phyloP scores from a whole-genome alignment of 1,140 invertebrate genomes.

The Calycopis cecrops region DNA sequence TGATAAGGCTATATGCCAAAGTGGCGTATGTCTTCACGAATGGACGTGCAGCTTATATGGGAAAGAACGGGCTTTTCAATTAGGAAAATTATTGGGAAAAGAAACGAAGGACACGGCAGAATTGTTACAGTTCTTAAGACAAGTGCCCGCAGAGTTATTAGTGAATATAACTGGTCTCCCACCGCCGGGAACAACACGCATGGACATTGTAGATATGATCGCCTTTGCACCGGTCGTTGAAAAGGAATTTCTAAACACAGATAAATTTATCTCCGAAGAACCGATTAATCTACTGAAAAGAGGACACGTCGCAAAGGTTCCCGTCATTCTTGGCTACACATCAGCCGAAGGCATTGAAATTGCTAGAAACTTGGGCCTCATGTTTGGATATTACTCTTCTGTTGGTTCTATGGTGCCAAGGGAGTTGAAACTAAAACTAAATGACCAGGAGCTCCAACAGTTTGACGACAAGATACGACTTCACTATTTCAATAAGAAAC shows the following conservation, averaged over 20 bases:
- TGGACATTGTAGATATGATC: conserved; percentile 44
- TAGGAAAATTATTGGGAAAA: conserved; percentile 50
- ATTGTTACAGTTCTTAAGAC: conserved; percentile 49
- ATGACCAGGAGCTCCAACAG: conserved; percentile 26
- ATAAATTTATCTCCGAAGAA: conserved; percentile 47
- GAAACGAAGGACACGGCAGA: conserved; percentile 47
- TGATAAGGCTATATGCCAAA: conserved; percentile 68
- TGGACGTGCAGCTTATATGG: conserved; percentile 54
- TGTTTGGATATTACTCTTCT: conserved; percentile 25
- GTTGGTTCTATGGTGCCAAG: conserved; percentile 44
- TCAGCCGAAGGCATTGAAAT: conserved; percentile 63
- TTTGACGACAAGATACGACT: conserved; percentile 42
- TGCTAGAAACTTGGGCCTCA: conserved; percentile 37
- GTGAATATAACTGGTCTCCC: conserved; percentile 53
- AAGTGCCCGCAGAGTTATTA: conserved; percentile 40
- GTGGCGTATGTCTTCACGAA: conserved; percentile 65
- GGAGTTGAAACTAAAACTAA: conserved; percentile 52
- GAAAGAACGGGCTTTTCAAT: conserved; percentile 47
- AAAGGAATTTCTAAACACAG: conserved; percentile 37
- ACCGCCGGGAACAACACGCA: conserved; percentile 25
- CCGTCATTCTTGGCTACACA: conserved; percentile 56
- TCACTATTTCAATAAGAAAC: conserved; percentile 45
- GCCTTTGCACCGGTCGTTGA: conserved; percentile 58
- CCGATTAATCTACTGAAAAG: conserved; percentile 40
- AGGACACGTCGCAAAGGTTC: conserved; percentile 42